Evolutionary conservation across 2,797 vertebrate genomes (phyloP).

Genomic region (Dermochelys coriacea): DNA sequence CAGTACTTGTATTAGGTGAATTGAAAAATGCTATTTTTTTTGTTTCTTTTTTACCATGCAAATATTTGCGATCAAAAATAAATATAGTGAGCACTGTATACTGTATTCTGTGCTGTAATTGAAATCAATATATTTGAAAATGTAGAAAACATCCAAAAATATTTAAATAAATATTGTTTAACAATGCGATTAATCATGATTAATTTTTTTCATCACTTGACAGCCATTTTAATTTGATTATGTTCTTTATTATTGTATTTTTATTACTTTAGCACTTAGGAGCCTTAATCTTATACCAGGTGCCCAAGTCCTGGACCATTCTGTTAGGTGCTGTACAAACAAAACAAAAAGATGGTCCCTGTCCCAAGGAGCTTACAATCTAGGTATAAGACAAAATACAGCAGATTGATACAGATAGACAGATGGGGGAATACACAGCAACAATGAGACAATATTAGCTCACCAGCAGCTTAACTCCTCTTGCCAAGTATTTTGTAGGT

Average conservation of each 20-base stretch:
- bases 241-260: not conserved
- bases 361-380: not conserved
- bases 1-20: too few relatives aligned
- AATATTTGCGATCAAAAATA: too few relatives aligned
- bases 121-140: too few relatives aligned
- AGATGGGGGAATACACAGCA: not conserved
- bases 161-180: too few relatives aligned
- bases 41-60: too few relatives aligned
- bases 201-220: too few relatives aligned
- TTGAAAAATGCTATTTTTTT: too few relatives aligned
- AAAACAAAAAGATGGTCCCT: not conserved
- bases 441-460: not conserved
- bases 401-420: not conserved
- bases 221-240: not conserved
- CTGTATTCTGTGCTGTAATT: too few relatives aligned
- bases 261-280: not conserved
- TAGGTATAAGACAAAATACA: not conserved
- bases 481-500: not conserved
- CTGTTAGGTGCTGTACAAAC: not conserved
- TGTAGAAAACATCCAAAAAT: too few relatives aligned
- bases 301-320: not conserved
- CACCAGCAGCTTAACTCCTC: not conserved
- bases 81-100: too few relatives aligned
- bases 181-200: too few relatives aligned
- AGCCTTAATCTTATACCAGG: not conserved